Conservation (phyloP, 2,113 vertebrate species). For the Nesoenas mayeri region DNA sequence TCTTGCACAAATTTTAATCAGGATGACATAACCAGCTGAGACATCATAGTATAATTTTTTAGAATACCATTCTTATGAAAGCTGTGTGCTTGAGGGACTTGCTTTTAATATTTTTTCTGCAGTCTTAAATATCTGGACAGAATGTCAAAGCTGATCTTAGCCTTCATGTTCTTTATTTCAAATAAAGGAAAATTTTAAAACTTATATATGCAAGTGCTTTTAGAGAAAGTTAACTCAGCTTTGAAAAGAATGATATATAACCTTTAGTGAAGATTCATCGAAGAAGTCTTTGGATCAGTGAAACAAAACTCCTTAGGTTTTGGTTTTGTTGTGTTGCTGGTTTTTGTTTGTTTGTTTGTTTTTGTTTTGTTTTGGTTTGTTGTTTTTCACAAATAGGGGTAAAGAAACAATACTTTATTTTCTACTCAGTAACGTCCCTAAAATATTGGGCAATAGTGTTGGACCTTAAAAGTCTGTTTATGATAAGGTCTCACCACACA, state of each 20-base stretch:
- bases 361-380: no score
- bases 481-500: neutral
- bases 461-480: neutral
- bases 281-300: neutral
- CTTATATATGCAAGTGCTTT: neutral
- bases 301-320: neutral
- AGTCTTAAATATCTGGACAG: neutral
- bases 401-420: neutral
- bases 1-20: neutral
- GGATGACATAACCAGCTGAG: neutral
- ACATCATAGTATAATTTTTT: neutral
- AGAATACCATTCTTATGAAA: neutral
- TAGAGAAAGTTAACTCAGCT: neutral
- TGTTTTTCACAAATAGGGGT: neutral
- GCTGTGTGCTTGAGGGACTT: neutral
- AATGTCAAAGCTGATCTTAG: neutral
- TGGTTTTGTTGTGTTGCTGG: neutral
- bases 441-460: neutral
- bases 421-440: neutral
- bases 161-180: neutral
- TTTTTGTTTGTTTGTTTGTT: no score
- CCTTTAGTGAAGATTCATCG: neutral
- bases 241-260: neutral
- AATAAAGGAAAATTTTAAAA: neutral
- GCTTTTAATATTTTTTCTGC: neutral